Conservation (phyloP, 2,113 vertebrate genomes). For the Leucopternis melanops region DNA sequence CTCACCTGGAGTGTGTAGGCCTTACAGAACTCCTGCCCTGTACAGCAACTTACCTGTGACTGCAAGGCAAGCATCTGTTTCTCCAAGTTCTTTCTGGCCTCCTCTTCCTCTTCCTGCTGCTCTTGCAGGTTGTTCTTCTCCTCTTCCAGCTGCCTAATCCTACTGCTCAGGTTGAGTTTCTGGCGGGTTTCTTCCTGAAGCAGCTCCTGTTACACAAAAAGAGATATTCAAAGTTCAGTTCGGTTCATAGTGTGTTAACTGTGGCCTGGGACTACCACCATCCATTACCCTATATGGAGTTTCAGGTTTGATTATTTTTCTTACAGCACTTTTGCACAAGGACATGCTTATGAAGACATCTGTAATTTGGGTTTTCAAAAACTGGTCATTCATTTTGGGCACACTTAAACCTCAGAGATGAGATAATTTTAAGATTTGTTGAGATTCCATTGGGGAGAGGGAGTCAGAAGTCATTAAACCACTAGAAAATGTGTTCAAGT, state of each 20-base stretch:
- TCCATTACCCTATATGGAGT: neutral
- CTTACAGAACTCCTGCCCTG: neutral
- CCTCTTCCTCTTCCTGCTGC: conserved; percentile 97
- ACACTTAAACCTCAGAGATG: neutral
- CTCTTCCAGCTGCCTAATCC: conserved; percentile 92
- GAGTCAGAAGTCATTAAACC: neutral
- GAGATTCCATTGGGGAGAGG: neutral
- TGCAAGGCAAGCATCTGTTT: conserved; percentile 88
- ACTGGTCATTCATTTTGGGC: neutral
- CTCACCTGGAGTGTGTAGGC: fast-evolving
- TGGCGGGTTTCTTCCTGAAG: conserved; percentile 96
- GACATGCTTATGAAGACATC: neutral
- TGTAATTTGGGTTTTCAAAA: neutral
- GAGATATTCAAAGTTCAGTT: neutral
- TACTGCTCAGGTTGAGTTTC: conserved; percentile 91
- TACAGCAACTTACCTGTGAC: conserved; percentile 76
- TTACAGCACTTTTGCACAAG: neutral
- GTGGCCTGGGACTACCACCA: neutral
- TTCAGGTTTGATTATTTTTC: neutral
- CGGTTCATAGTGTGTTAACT: neutral
- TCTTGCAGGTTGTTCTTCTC: conserved; percentile 91
- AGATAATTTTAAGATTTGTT: neutral
- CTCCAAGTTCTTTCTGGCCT: conserved; percentile 87
- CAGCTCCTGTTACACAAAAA: conserved; percentile 77
- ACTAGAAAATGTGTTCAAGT: neutral